Evolutionary conservation across 2,888 invertebrate genomes (phyloP), one percentile per base, ranked within the genome.

Genomic region (Drosophila flavopinicola): DNA sequence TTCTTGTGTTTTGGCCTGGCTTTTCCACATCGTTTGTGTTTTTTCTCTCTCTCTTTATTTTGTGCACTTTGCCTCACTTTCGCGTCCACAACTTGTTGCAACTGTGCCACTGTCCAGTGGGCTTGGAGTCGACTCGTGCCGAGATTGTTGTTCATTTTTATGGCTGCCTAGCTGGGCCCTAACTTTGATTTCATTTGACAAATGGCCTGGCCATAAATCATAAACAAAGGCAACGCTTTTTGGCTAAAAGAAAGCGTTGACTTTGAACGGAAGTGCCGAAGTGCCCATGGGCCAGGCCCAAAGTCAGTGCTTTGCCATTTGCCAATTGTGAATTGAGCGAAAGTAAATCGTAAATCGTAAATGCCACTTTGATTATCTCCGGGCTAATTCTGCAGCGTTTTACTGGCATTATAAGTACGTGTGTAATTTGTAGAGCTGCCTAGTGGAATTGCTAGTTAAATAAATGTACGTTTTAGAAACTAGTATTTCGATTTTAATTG

Each of bases 231-330:
- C 54, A 58, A 45, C 13, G 33, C 33, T 58, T 44, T 44, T 71
- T 49, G 73, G 51, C 73, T 20, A 84, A 85, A 63, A 86, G 78
- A 78, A 78, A 78, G 86, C 74, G 80, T 56, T 68, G 57, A 54
- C 84, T 52, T 47, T 20, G 11, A 84, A 74, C 85, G 86, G 85
- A 79, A 80, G 70, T 72, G 61, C 56, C 20, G 38, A 44, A 53
- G n/a, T n/a, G n/a, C n/a, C 20, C 58, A 51, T 41, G 66, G 61
- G 42, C 53, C 52, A 25, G 57, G 47, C 77, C 73, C 35, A 35
- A 23, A 15, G 47, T 38, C 24, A 17, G 20, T 20, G n/a, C n/a
- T n/a, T n/a, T 53, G 45, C 37, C n/a, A 29, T 42, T 58, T 20
- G 20, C 4, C 20, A 47, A 39, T 60, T 52, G 52, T 39, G 64